Evolutionary conservation across 1,140 invertebrate species (phyloP).

Genomic region (Teleogryllus occipitalis): DNA sequence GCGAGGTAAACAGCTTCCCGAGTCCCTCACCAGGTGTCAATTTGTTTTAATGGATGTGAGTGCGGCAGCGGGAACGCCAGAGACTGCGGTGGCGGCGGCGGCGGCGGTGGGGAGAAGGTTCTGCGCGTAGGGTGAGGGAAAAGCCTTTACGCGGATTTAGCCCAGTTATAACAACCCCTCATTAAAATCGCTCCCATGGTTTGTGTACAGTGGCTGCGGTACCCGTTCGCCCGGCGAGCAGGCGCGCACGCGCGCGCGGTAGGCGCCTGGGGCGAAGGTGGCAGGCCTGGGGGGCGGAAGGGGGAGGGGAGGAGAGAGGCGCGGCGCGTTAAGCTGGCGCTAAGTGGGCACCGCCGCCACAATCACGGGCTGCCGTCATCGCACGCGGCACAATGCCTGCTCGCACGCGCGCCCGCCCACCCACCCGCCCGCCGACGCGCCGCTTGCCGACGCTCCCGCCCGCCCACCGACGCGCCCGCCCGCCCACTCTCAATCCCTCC

Average conservation of each 20-base stretch:
- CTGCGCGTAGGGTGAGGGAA: background rate
- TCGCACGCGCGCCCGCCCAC: too few species aligned
- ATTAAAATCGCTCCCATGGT: constrained; percentile 1
- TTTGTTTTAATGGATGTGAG: constrained; percentile 17
- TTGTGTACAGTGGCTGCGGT: background rate
- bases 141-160: background rate
- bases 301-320: too few species aligned
- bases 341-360: background rate
- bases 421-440: too few species aligned
- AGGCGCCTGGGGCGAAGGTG: too few species aligned
- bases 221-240: too few species aligned
- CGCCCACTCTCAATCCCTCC: too few species aligned
- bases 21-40: constrained; percentile 17
- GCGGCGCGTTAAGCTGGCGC: background rate
- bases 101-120: too few species aligned
- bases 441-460: too few species aligned
- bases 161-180: constrained; percentile 10
- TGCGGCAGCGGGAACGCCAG: background rate
- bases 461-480: too few species aligned
- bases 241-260: too few species aligned
- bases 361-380: background rate
- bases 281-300: too few species aligned
- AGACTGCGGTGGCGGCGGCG: background rate
- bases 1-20: constrained; percentile 9
- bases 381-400: too few species aligned